Conservation (phyloP, 2,113 vertebrate genomes). For the Petromus typicus region DNA sequence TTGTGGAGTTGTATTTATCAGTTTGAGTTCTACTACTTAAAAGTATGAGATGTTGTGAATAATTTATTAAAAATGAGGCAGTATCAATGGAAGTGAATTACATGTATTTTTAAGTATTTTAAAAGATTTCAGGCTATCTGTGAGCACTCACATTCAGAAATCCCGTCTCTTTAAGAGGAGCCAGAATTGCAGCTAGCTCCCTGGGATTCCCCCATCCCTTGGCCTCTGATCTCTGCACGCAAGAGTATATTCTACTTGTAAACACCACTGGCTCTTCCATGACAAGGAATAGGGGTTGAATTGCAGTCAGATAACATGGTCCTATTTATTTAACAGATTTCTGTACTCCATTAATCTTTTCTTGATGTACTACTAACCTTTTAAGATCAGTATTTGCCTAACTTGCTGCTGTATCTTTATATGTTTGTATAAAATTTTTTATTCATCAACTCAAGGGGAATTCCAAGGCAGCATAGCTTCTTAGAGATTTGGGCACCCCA, state of each 20-base stretch:
- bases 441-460: constrained; percentile 21
- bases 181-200: background rate
- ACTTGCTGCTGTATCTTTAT: background rate
- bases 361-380: background rate
- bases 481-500: background rate
- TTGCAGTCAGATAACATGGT: background rate
- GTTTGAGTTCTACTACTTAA: background rate
- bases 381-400: background rate
- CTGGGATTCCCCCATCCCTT: background rate
- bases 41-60: background rate
- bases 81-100: background rate
- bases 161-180: background rate
- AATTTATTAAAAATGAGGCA: background rate
- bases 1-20: background rate
- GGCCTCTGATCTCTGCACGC: background rate
- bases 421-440: constrained; percentile 17
- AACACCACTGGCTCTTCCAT: background rate
- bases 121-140: background rate
- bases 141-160: background rate
- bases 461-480: constrained; percentile 32
- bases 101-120: background rate
- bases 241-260: background rate
- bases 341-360: background rate
- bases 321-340: background rate
- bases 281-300: background rate